Percentiles rank a stretch among this genome's conserved stretches.
Conservation (phyloP, 2,113 vertebrate genomes). For the Dromiciops gliroides region DNA sequence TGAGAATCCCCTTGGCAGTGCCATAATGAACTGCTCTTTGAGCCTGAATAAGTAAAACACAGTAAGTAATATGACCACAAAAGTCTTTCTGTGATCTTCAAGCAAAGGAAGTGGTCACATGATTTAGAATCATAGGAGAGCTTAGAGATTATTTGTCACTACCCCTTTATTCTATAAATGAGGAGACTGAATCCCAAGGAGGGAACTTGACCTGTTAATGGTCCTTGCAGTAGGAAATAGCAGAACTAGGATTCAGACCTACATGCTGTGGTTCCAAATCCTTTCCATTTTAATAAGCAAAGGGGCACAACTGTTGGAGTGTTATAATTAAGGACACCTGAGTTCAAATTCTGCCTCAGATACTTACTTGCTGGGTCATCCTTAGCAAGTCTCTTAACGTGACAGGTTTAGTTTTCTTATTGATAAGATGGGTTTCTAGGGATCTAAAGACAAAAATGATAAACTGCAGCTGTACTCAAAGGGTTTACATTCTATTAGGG, state of each 20-base stretch:
- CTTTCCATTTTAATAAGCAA: background rate
- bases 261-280: background rate
- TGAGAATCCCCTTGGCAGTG: background rate
- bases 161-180: background rate
- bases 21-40: background rate
- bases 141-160: background rate
- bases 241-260: background rate
- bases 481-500: background rate
- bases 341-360: background rate
- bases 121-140: background rate
- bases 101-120: background rate
- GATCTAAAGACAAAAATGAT: background rate
- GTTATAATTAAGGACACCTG: background rate
- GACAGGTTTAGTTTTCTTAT: background rate
- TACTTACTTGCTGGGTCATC: background rate
- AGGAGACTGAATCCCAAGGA: background rate
- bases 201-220: background rate
- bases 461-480: background rate
- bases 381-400: background rate
- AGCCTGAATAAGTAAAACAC: background rate
- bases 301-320: background rate
- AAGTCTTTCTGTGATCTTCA: background rate
- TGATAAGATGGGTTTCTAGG: background rate
- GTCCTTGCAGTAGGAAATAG: background rate
- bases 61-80: background rate